These are phyloP conservation scores for Silurus lanzhouensis DNA, from an alignment of 2,797 vertebrate species.

Conservation along the genomic window DNA sequence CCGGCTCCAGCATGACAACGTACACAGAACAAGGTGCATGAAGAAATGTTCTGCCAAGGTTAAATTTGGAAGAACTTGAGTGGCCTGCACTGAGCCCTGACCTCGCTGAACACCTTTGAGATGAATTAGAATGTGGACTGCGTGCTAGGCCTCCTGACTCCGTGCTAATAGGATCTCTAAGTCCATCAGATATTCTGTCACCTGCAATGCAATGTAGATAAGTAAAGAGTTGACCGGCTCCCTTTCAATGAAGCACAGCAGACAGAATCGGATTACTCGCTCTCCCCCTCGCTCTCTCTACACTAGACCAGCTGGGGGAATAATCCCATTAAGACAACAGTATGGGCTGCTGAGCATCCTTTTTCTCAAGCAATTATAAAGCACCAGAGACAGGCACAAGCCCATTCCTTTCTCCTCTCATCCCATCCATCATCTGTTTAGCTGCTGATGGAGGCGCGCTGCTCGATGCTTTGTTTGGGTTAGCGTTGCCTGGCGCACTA, in stretches of 20 bases:
- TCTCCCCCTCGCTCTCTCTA: slow-evolving; percentile 66
- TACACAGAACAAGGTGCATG: not conserved
- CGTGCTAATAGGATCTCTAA: not conserved
- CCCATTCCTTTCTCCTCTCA: slow-evolving; percentile 84
- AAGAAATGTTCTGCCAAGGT: not conserved
- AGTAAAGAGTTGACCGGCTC: slow-evolving; percentile 35
- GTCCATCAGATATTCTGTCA: slow-evolving; percentile 19
- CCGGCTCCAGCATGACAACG: not conserved
- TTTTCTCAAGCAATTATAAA: slow-evolving; percentile 93
- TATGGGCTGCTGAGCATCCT: slow-evolving; percentile 89
- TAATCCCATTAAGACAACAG: slow-evolving; percentile 95
- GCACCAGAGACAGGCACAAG: slow-evolving; percentile 85
- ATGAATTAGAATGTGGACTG: not conserved
- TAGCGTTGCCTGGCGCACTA: slow-evolving; percentile 40
- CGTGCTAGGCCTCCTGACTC: not conserved
- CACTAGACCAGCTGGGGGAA: slow-evolving; percentile 83
- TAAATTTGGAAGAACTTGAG: not conserved
- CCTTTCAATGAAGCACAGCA: slow-evolving; percentile 65
- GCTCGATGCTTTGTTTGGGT: slow-evolving; percentile 58
- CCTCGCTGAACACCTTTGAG: not conserved
- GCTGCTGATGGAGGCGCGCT: slow-evolving; percentile 78
- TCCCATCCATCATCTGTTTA: slow-evolving; percentile 88
- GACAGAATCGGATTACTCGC: slow-evolving; percentile 71
- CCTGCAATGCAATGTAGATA: slow-evolving; percentile 24
- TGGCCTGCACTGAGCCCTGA: not conserved